phyloP scores from a whole-genome alignment of 1,140 invertebrate species.

The Drosophila kurseongensis region DNA sequence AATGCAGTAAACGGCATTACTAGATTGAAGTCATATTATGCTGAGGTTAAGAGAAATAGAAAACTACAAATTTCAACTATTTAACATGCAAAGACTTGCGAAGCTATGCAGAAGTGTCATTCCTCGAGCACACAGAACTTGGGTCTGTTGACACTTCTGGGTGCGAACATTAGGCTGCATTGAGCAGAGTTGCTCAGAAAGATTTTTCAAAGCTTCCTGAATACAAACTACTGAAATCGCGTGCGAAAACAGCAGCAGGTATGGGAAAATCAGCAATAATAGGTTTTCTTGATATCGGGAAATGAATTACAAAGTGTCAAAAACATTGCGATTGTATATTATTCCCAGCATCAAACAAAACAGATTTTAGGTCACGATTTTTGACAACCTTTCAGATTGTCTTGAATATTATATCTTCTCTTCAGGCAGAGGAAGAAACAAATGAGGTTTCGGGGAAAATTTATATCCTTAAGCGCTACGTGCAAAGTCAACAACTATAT shows the following conservation, averaged over 20 bases:
- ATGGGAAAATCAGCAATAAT: slow-evolving; percentile 1
- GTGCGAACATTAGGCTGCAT: no score
- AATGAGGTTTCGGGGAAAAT: not conserved
- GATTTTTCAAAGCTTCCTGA: no score
- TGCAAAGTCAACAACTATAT: not conserved
- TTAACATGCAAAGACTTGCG: no score
- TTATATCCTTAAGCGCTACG: no score
- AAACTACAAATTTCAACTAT: no score
- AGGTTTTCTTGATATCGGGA: not conserved
- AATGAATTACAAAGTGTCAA: not conserved
- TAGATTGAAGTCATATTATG: no score
- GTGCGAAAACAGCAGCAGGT: not conserved
- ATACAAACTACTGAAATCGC: not conserved
- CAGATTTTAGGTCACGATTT: slow-evolving; percentile 7
- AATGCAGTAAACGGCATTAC: no score
- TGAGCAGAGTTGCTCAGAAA: no score
- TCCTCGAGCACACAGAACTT: no score
- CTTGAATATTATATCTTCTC: slow-evolving; percentile 2
- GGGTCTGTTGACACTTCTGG: no score
- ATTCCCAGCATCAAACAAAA: slow-evolving; percentile 1
- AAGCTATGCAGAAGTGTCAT: no score
- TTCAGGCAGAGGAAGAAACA: not conserved
- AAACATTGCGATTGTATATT: slow-evolving; percentile 5
- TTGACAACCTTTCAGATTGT: slow-evolving; percentile 2
- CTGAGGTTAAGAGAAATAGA: no score